phyloP scores from a whole-genome alignment of 2,797 vertebrate species.

The Pitangus sulphuratus region DNA sequence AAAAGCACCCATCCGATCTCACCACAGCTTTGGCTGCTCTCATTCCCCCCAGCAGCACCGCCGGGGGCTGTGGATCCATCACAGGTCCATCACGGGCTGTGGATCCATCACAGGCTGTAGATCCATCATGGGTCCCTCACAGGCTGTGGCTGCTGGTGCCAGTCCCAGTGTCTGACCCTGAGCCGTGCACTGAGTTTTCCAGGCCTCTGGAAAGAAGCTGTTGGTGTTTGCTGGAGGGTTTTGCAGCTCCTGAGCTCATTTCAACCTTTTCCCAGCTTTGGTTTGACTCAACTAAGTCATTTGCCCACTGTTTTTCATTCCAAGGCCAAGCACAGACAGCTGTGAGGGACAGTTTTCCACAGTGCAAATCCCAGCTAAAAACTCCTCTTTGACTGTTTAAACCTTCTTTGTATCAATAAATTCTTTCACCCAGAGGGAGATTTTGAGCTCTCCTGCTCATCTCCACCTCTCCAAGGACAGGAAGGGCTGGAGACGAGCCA shows the following conservation, averaged over 20 bases:
- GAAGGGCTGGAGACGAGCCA: not conserved
- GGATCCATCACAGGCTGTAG: not conserved
- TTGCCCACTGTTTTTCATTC: not conserved
- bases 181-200: accelerated
- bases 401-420: not conserved
- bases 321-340: not conserved
- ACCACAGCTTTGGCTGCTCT: not conserved
- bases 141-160: not conserved
- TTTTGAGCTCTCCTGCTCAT: not conserved
- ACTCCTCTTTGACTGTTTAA: not conserved
- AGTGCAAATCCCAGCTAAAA: not conserved
- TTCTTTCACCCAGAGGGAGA: not conserved
- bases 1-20: not conserved
- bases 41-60: accelerated
- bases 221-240: not conserved
- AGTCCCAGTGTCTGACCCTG: accelerated
- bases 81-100: not conserved
- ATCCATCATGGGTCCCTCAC: not conserved
- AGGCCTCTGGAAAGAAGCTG: not conserved
- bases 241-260: not conserved
- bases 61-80: not conserved
- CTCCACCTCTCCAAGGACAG: accelerated
- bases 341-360: not conserved
- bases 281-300: not conserved
- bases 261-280: not conserved